A percentile compares a stretch with the other conserved stretches of the same genome.
These are phyloP conservation scores for Phataginus tetradactyla DNA, from an alignment of 2,797 vertebrate genomes.

Conservation along the genomic window DNA sequence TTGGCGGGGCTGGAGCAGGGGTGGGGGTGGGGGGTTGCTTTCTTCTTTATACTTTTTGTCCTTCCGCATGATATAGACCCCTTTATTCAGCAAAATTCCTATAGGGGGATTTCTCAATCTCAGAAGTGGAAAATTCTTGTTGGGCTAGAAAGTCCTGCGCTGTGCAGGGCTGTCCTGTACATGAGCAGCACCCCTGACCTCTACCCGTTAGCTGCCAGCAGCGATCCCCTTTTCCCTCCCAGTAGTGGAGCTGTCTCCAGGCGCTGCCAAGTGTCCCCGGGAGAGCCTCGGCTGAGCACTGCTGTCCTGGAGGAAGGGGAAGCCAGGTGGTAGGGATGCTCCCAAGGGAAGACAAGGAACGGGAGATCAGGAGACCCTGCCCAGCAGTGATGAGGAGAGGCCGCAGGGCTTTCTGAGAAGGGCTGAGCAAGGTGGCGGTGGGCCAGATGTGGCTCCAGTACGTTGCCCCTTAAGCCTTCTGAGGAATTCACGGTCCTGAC, in stretches of 20 bases:
- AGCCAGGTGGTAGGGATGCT: background rate
- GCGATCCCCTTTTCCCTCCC: background rate
- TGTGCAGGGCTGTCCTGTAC: too few relatives aligned
- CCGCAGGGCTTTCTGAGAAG: background rate
- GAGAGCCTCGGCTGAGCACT: background rate
- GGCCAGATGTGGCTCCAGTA: background rate
- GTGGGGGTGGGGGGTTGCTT: background rate
- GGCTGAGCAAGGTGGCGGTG: background rate
- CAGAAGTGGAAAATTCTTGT: background rate
- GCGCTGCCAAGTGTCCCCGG: background rate
- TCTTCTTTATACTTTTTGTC: background rate
- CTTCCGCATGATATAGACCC: background rate
- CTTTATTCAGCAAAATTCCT: conserved; percentile 5
- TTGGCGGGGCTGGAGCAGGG: background rate
- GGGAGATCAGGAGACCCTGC: background rate
- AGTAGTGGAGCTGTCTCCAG: background rate
- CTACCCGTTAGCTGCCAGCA: background rate
- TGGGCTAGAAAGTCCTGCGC: background rate
- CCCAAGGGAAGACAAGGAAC: background rate
- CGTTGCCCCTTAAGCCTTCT: background rate
- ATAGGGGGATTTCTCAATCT: background rate
- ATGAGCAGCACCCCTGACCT: background rate
- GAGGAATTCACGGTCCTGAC: background rate
- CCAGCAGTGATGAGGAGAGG: background rate
- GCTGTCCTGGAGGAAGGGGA: background rate